phyloP scores from a whole-genome alignment of 2,113 vertebrate genomes.

The Cochlearius cochlearius region DNA sequence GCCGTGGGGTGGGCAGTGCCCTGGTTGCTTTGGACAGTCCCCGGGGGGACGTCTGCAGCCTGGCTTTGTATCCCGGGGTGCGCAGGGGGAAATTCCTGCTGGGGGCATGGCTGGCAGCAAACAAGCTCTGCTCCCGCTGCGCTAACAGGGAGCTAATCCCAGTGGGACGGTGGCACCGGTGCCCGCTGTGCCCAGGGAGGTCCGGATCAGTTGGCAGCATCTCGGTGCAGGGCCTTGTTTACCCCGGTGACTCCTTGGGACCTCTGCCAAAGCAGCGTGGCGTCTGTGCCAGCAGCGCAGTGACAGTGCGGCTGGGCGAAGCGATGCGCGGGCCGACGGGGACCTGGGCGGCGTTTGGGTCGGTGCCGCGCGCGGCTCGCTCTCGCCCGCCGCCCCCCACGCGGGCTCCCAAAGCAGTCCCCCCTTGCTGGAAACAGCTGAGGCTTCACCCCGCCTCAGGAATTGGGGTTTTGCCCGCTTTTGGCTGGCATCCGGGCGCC shows the following conservation, averaged over 20 bases:
- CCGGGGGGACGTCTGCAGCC: too few species aligned
- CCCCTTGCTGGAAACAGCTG: not conserved
- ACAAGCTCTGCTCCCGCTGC: fast-evolving
- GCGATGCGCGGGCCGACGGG: fast-evolving
- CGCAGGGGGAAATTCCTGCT: not conserved
- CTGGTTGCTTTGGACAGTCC: not conserved
- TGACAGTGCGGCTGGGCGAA: not conserved
- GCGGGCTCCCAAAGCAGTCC: not conserved
- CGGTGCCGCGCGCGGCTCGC: fast-evolving
- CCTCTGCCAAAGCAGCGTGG: not conserved
- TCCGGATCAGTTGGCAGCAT: not conserved
- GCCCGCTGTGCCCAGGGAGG: not conserved
- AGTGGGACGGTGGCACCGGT: not conserved
- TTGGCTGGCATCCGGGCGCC: fast-evolving
- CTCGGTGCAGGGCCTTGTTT: not conserved
- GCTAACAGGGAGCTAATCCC: not conserved
- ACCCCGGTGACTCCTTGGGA: not conserved
- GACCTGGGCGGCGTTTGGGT: fast-evolving
- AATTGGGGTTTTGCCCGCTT: not conserved
- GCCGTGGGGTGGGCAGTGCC: not conserved
- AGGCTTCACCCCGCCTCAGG: not conserved
- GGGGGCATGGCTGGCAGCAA: not conserved
- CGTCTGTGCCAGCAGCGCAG: not conserved
- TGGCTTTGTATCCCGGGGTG: not conserved
- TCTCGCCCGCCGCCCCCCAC: fast-evolving